These are phyloP conservation scores for Dermatemys mawii DNA, from an alignment of 2,113 vertebrate species.

Conservation along the genomic window DNA sequence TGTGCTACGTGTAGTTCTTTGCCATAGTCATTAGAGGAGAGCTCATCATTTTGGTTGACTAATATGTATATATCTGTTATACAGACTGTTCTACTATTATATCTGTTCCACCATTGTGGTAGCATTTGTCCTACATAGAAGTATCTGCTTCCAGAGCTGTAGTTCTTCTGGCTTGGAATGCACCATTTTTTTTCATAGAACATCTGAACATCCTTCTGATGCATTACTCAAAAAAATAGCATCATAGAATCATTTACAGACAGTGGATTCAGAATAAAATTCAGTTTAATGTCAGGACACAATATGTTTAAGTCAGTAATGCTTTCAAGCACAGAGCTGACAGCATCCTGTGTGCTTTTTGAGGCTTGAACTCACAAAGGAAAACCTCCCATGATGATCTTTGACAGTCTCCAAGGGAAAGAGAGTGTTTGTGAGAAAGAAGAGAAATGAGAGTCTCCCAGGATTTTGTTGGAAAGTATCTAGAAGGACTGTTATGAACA, in stretches of 20 bases:
- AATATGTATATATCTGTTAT: not conserved
- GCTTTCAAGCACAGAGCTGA: slow-evolving; percentile 20
- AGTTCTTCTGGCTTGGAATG: slow-evolving; percentile 28
- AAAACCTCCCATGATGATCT: not conserved
- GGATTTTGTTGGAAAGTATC: not conserved
- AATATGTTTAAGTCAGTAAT: slow-evolving; percentile 20
- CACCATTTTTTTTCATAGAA: slow-evolving; percentile 24
- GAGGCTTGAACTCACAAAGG: not conserved
- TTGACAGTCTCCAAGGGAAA: not conserved
- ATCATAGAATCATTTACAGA: slow-evolving; percentile 49
- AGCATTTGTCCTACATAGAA: slow-evolving; percentile 41
- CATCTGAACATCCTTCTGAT: slow-evolving; percentile 38
- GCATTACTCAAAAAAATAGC: slow-evolving; percentile 38
- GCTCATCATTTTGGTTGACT: slow-evolving; percentile 21
- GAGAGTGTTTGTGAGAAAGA: not conserved
- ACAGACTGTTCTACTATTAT: not conserved
- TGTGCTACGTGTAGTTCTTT: slow-evolving; percentile 48
- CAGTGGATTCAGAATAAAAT: not conserved
- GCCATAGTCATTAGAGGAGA: slow-evolving; percentile 40
- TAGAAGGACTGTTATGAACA: not conserved
- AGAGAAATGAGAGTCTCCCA: not conserved
- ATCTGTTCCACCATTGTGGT: slow-evolving; percentile 42
- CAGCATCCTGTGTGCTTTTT: slow-evolving; percentile 2
- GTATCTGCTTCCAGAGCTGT: slow-evolving; percentile 18
- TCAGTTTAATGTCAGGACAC: slow-evolving; percentile 18